A percentile compares a stretch with the other conserved stretches of the same genome.
Conservation (phyloP, 1,140 invertebrate genomes). For the Lordiphosa collinella region DNA sequence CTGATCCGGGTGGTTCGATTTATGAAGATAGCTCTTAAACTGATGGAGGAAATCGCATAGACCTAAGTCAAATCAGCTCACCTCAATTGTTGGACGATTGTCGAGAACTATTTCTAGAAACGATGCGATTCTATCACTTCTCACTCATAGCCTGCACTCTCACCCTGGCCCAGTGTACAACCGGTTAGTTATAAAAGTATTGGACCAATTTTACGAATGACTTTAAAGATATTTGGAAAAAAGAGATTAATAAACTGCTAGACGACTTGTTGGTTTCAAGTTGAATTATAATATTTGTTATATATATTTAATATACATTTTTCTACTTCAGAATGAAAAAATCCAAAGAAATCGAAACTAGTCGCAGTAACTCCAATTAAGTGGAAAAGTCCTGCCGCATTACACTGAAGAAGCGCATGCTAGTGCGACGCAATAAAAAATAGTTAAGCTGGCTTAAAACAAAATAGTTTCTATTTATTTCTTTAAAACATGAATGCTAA, state of each 20-base stretch:
- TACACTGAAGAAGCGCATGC: conserved; percentile 82
- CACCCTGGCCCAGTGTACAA: conserved; percentile 86
- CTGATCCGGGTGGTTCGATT: no score
- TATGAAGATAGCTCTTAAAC: no score
- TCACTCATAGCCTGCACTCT: conserved; percentile 85
- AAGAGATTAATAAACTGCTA: conserved; percentile 91
- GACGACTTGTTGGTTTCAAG: conserved; percentile 87
- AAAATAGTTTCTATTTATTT: no score
- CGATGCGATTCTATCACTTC: conserved; percentile 93
- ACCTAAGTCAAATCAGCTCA: no score
- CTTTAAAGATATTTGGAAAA: conserved; percentile 98
- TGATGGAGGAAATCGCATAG: no score
- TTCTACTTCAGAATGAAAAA: conserved; percentile 82
- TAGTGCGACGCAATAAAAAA: no score
- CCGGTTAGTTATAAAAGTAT: conserved; percentile 93
- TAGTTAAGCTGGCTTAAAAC: no score
- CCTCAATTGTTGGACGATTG: conserved; percentile 86
- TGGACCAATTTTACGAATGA: conserved; percentile 95
- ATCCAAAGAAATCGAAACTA: conserved; percentile 81
- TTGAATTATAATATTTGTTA: accelerated
- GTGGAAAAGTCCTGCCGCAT: conserved; percentile 81
- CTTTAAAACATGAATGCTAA: conserved; percentile 34
- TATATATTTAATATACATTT: no score
- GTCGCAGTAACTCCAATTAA: conserved; percentile 81
- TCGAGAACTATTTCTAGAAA: conserved; percentile 86